Base-by-base conservation (phyloP, 2,797 vertebrate species). In the Gadopsis marmoratus region DNA sequence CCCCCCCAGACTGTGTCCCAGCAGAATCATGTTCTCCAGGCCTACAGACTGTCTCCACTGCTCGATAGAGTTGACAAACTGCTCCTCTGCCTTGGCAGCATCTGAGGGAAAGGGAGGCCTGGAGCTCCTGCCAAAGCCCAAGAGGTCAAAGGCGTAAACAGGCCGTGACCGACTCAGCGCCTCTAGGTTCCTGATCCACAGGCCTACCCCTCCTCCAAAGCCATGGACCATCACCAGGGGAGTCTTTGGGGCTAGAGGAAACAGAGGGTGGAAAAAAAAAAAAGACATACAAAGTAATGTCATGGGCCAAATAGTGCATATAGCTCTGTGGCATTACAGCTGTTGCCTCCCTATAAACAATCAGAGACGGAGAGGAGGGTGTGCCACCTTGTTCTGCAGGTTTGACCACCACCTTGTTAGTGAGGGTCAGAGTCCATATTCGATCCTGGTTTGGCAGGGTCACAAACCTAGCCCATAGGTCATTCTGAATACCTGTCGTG, bases 171-270 rank as follows among this genome's bases (percentile, higher is more conserved):
- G 65, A 73, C 96, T 95, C 81, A 98, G 90, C 0, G 90, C 21
- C 10, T 98, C 97, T 81, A 98, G 84, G 89, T 98, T 98, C 79
- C 96, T 95, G 88, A 98, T 94, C 97, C 97, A 98, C 43, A 98
- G 94, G 5, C 97, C 97, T 0, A 98, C 95, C 0, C 97, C 97
- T 3, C 97, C 97, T 51, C 97, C 97, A 41, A 98, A 98, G 33
- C 97, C 97, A 0, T 98, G 97, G 37, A 98, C 95, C 96, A 98
- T 96, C 84, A 98, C 97, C 68, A 98, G 88, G 0, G 97, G 97
- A 4, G 96, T 97, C 80, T 93, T 95, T 14, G 75, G 6, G 4
- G 72, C 94, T 94, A 7, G 9, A 60, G 21, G 9, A 26, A 29
- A 51, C 54, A 35, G 14, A 59, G 37, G 17, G 43, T 26, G 26